Base-by-base conservation (phyloP, 2,113 vertebrate genomes). In the Leptobrachium leishanense region DNA sequence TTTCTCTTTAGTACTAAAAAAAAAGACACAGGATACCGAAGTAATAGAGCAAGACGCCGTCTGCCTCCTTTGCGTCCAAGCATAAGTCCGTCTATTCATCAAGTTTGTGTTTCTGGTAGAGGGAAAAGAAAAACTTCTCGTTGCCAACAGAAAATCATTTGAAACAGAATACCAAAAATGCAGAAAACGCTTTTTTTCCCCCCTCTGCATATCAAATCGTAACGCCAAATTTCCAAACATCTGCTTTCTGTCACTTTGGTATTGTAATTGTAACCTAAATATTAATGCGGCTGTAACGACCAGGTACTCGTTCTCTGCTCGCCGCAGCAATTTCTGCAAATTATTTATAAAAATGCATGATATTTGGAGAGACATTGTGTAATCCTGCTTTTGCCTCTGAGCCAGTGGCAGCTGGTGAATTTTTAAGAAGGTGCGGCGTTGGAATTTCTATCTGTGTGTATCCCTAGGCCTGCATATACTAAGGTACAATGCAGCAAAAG, bases 71-170 rank as follows among this genome's bases (percentile, higher is more conserved):
- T 54, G 69, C 46, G 2, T 11, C 13, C 8, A 50, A 77, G 41
- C 9, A 39, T 41, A 43, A 13, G 20, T 46, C 41, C 54, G 5
- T 63, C 76, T 62, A 63, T 71, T 77, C 67, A 63, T 46, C 46
- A 41, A 50, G 54, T 41, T 2, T 2, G 40, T 63, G 40, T 70
- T 71, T 64, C 55, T 44, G 67, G 76, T 70, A 55, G 43, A 62
- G 55, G 68, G 46, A 77, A 77, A 68, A 71, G 46, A 77, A 77
- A 68, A 71, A 42, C 46, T 63, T 54, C 10, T 13, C 44, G 13
- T 68, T 77, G 76, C 76, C 76, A 77, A 71, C 55, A 54, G n/a
- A 69, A 31, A 77, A 71, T 62, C 71, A 71, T 69, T 54, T 50
- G 54, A 71, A 70, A 77, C 41, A 5, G 46, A 77, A 77, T 12